Conservation (phyloP, 1,140 invertebrate species). For the Cherax quadricarinatus region DNA sequence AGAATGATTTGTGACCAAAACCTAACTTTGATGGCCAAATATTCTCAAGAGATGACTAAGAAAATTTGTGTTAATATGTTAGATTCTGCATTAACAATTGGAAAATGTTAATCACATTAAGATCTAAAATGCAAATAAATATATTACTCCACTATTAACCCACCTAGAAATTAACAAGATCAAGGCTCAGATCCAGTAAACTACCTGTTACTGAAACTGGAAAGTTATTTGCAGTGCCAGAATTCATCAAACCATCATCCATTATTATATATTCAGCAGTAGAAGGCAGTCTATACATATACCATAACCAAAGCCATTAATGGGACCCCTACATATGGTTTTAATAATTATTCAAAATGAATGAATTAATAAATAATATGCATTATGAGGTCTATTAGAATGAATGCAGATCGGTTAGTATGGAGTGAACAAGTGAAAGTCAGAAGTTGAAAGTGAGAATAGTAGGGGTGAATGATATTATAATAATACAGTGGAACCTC, state of each 20-base stretch:
- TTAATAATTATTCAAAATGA: too few species aligned
- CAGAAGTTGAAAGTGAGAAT: too few species aligned
- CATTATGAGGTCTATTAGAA: too few species aligned
- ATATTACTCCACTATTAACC: not conserved
- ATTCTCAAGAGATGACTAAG: conserved; percentile 41
- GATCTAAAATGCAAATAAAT: not conserved
- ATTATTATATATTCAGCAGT: not conserved
- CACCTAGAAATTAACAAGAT: not conserved
- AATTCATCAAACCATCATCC: not conserved
- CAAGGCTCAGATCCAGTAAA: not conserved
- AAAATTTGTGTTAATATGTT: conserved; percentile 8
- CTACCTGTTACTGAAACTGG: not conserved
- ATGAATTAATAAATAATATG: too few species aligned
- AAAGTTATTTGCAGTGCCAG: not conserved
- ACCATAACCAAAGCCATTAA: too few species aligned
- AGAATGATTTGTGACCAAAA: not conserved
- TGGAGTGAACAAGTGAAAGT: too few species aligned
- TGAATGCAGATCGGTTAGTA: too few species aligned
- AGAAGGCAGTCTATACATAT: not conserved
- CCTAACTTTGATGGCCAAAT: not conserved
- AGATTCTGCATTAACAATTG: not conserved
- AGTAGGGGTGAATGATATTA: too few species aligned
- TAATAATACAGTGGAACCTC: too few species aligned
- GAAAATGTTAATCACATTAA: not conserved
- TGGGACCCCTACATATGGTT: too few species aligned